Evolutionary conservation across 2,113 vertebrate genomes (phyloP), one percentile per base, ranked within the genome.

Genomic region (Peucedramus taeniatus): DNA sequence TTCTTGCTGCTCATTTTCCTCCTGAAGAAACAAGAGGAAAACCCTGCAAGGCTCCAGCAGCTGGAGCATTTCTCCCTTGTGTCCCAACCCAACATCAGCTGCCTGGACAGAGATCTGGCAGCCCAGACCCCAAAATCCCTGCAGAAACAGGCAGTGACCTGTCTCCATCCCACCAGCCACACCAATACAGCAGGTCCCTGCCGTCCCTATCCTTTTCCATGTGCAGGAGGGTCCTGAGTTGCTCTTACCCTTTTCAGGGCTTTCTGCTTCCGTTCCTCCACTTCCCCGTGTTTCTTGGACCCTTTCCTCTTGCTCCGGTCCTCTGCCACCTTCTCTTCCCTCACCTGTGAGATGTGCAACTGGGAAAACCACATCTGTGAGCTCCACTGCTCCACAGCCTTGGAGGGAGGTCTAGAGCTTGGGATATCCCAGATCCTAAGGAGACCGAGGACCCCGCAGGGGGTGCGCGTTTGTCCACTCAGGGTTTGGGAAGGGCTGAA

Each of bases 241-340:
- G 56, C 44, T 78, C 94, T 95, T 75, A 96, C 96, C 93, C 89
- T 97, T 66, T 98, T 98, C 30, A 97, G 98, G 14, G 96, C 50
- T 90, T 97, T 98, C 90, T 98, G 98, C 94, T 96, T 98, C 76
- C 94, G 93, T 0, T 96, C 92, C 24, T 99, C 99, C 5, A 95
- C 85, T 51, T 99, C 99, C 92, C 98, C 98, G 2, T 98, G 98
- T 39, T 98, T 99, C 96, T 98, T 99, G 1, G 97, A 97, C 1
- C 95, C 92, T 54, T 98, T 99, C 45, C 98, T 99, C 97, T 98
- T 99, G 78, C 98, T 98, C 83, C 98, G 98, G 90, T 99, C 99
- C 31, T 99, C 99, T 0, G 97, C 97, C 63, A 71, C 40, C 7
- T 98, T 98, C 97, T 99, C 98, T 39, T 98, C 98, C 80, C 97